Evolutionary conservation across 2,888 invertebrate genomes (phyloP).

Genomic region (Crioceris asparagi): DNA sequence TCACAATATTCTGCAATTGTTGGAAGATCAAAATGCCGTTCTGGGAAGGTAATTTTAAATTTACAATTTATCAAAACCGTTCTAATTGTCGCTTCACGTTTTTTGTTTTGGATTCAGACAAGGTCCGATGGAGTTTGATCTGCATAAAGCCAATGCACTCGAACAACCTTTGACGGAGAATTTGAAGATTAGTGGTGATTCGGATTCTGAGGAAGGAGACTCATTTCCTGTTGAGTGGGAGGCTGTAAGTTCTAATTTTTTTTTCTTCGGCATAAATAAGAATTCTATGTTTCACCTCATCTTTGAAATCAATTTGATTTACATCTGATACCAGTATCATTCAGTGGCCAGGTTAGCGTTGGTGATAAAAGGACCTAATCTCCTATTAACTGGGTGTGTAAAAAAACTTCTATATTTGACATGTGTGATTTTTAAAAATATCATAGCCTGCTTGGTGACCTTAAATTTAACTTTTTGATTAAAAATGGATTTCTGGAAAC

Average conservation of each 20-base stretch:
- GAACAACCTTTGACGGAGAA: conserved; percentile 53
- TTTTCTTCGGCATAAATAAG: no score
- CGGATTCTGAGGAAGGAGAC: conserved; percentile 62
- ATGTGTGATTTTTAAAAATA: no score
- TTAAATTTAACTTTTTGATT: no score
- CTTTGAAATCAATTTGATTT: no score
- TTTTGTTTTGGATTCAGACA: conserved; percentile 35
- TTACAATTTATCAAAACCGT: neutral
- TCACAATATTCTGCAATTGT: conserved; percentile 58
- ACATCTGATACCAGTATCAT: no score
- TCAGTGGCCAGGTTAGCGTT: no score
- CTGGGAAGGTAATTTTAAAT: conserved; percentile 54
- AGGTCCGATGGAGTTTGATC: conserved; percentile 52
- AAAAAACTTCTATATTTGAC: no score
- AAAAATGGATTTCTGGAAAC: no score
- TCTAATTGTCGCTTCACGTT: neutral
- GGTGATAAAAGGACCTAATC: no score
- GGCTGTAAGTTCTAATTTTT: conserved; percentile 45
- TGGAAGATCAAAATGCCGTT: conserved; percentile 53
- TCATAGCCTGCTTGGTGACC: no score
- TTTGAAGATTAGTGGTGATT: conserved; percentile 52
- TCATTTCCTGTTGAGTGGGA: conserved; percentile 73
- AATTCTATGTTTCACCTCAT: no score
- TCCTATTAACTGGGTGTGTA: no score
- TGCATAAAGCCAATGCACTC: conserved; percentile 45